Conservation (phyloP, 1,140 invertebrate species). For the Cheumatopsyche charites region DNA sequence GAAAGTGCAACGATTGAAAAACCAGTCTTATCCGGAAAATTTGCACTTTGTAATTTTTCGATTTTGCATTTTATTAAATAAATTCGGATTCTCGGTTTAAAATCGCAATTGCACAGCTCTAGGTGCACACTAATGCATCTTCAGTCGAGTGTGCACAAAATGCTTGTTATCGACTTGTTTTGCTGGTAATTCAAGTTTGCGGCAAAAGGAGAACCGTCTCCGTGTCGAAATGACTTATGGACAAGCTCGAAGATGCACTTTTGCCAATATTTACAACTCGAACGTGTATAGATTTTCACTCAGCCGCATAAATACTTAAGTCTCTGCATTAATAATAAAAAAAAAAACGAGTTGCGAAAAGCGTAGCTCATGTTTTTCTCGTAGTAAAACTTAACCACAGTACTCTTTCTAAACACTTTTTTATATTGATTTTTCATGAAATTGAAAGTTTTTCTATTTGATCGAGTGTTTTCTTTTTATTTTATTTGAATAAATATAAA, state of each 20-base stretch:
- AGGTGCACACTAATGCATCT: constrained; percentile 2
- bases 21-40: constrained; percentile 14
- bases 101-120: background rate
- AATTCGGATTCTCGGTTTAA: background rate
- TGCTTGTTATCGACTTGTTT: constrained; percentile 31
- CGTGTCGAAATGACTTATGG: constrained; percentile 11
- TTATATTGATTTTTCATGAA: too few relatives aligned
- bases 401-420: too few relatives aligned
- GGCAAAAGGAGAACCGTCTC: background rate
- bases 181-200: constrained; percentile 35
- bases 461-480: too few relatives aligned
- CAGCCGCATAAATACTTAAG: too few relatives aligned
- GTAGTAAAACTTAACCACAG: too few relatives aligned
- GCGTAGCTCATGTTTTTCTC: too few relatives aligned
- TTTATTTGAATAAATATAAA: too few relatives aligned
- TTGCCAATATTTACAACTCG: constrained; percentile 14
- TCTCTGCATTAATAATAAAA: too few relatives aligned
- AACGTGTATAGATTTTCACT: too few relatives aligned
- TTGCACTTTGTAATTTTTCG: background rate
- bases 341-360: too few relatives aligned
- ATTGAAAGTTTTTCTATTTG: too few relatives aligned
- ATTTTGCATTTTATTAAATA: background rate
- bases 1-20: constrained; percentile 15
- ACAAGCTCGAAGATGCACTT: constrained; percentile 8
- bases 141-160: constrained; percentile 11